Evolutionary conservation across 2,113 vertebrate species (phyloP), one percentile per base, ranked within the genome.

Genomic region (Halcyon malimbica): DNA sequence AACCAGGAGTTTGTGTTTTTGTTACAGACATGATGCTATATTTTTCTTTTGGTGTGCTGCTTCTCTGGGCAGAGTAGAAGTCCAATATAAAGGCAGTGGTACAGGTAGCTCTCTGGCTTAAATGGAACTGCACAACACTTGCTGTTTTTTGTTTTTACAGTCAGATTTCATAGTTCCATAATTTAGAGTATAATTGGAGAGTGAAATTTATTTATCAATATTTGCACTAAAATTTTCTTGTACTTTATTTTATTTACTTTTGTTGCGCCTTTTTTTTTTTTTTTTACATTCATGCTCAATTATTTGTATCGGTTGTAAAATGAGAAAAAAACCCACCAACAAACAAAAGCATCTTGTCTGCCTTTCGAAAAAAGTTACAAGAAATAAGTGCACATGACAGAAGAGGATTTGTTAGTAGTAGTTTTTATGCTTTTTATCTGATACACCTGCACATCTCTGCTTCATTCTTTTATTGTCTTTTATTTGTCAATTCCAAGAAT

Each of bases 21-120:
- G 19, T 18, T 65, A 41, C 12, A 62, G 59, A 44, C 20, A 16
- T 12, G 21, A 16, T 53, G 9, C 20, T 50, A 13, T 2, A 2
- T 35, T 59, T 71, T 57, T 19, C 12, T 46, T 46, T 46, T 46
- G 39, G 10, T 71, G 37, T 26, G 50, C 7, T 46, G 18, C 48
- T 70, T 59, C 35, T 60, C 37, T 25, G 71, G 28, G 18, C 41
- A 57, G 62, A 82, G 20, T 3, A 2, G 51, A 87, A 75, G 28
- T 1, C 9, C 11, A 13, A 2, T 28, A 41, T 26, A 63, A 70
- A 90, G 23, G 23, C 1, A 1, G 9, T 48, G 12, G 5, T 12
- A 26, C 21, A 35, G 70, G 41, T 17, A 29, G 11, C 8, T 68
- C 17, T 53, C 24, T 50, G 33, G 14, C 5, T 42, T 42, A 42